A percentile compares a stretch with the other conserved stretches of the same genome.
Evolutionary conservation across 2,888 invertebrate genomes (phyloP).

Genomic region (Drosophila subsilvestris): DNA sequence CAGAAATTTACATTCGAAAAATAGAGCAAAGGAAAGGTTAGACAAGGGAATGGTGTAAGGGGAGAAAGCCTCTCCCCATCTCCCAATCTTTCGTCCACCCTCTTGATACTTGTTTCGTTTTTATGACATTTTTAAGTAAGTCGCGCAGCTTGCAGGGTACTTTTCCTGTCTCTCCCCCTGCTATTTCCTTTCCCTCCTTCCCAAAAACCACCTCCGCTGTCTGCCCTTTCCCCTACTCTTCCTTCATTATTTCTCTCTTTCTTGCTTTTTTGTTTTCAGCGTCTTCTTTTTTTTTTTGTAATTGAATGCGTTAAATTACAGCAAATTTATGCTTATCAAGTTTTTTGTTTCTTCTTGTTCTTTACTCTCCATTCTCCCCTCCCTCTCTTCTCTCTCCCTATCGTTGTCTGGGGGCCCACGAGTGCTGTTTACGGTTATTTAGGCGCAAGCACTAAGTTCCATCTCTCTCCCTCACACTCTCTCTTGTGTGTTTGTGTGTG

Average conservation of each 20-base stretch:
- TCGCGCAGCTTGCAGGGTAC: constrained; percentile 60
- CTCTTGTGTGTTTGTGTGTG: constrained; percentile 12
- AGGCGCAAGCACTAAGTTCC: constrained; percentile 72
- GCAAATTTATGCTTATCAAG: constrained; percentile 77
- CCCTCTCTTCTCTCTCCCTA: background rate
- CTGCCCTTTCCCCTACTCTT: background rate
- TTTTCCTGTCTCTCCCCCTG: constrained; percentile 17
- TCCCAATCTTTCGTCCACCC: constrained; percentile 1
- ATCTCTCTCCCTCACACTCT: background rate
- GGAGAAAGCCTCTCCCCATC: background rate
- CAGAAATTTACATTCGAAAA: constrained; percentile 28
- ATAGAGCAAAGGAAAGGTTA: constrained; percentile 7
- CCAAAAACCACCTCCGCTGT: background rate
- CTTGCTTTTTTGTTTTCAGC: constrained; percentile 36
- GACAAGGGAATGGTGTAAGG: constrained; percentile 2
- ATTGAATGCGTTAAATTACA: constrained; percentile 78
- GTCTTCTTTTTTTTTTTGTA: constrained; percentile 47
- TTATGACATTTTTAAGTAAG: constrained; percentile 76
- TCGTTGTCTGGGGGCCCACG: constrained; percentile 55
- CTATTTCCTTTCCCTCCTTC: background rate
- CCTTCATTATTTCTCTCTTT: constrained; percentile 15
- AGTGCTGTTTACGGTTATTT: constrained; percentile 76
- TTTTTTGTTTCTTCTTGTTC: constrained; percentile 51
- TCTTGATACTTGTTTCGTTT: constrained; percentile 55
- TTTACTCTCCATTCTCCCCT: constrained; percentile 11